These are phyloP conservation scores for Tursiops truncatus DNA, from an alignment of 2,113 vertebrate species.

Conservation along the genomic window DNA sequence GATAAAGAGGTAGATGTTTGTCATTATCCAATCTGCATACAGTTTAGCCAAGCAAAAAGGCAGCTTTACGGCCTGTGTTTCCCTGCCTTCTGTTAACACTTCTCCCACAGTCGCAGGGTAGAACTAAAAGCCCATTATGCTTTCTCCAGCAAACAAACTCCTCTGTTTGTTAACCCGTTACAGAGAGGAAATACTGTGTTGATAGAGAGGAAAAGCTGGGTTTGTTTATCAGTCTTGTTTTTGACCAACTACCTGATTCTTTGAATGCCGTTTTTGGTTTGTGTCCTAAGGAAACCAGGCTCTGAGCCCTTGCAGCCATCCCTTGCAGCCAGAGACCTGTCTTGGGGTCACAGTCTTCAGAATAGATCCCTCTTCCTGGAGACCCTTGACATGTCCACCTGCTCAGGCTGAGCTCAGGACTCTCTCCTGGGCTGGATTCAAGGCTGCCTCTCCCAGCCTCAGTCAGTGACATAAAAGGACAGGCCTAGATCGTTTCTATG, in stretches of 20 bases:
- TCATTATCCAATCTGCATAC: neutral
- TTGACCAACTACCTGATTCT: neutral
- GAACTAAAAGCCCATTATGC: neutral
- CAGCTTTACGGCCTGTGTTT: neutral
- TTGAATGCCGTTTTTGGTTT: neutral
- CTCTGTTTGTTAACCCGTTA: neutral
- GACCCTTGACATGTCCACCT: neutral
- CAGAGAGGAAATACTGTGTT: neutral
- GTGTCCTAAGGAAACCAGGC: neutral
- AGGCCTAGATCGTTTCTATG: neutral
- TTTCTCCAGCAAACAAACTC: neutral
- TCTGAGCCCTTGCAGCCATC: neutral
- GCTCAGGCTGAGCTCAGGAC: neutral
- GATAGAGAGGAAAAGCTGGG: neutral
- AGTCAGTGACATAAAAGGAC: neutral
- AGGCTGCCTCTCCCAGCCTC: neutral
- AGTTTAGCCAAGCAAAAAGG: neutral
- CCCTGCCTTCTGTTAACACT: neutral
- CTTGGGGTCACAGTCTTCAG: neutral
- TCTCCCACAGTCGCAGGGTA: neutral
- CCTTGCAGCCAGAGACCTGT: neutral
- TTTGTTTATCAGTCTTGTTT: constrained; percentile 19
- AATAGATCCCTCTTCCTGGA: neutral
- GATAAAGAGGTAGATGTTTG: neutral
- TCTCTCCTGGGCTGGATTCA: neutral